These are phyloP conservation scores for Drosophila parvula DNA, from an alignment of 1,140 invertebrate species.

Conservation along the genomic window DNA sequence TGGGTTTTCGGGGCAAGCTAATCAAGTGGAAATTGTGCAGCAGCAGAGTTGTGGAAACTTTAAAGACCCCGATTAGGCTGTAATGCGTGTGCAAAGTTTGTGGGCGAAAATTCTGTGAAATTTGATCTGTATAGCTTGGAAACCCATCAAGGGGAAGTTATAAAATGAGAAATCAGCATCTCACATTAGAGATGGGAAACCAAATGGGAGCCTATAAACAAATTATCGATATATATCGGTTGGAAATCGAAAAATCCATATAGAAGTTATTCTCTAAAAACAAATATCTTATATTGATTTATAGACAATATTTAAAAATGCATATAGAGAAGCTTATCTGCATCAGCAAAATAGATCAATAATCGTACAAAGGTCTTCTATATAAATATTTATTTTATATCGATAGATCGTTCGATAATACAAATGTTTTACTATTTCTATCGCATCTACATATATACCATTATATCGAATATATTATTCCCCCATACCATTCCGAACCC, in stretches of 20 bases:
- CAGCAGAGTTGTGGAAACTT: not conserved
- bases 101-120: constrained; percentile 7
- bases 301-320: too few species aligned
- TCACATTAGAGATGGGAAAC: not conserved
- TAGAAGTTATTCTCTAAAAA: too few species aligned
- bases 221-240: not conserved
- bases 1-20: constrained; percentile 15
- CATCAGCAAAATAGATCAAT: too few species aligned
- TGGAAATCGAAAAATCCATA: too few species aligned
- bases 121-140: constrained; percentile 13
- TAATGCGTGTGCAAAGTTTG: not conserved
- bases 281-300: too few species aligned
- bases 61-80: constrained; percentile 3
- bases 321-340: too few species aligned
- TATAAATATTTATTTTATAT: not conserved
- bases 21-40: constrained; percentile 18
- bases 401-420: not conserved
- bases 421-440: too few species aligned
- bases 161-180: constrained; percentile 4
- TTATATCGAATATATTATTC: not conserved
- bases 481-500: not conserved
- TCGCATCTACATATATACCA: not conserved
- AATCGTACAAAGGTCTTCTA: too few species aligned
- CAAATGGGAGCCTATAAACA: not conserved
- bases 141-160: not conserved